Conservation (phyloP, 2,797 vertebrate genomes). For the Melopsittacus undulatus region DNA sequence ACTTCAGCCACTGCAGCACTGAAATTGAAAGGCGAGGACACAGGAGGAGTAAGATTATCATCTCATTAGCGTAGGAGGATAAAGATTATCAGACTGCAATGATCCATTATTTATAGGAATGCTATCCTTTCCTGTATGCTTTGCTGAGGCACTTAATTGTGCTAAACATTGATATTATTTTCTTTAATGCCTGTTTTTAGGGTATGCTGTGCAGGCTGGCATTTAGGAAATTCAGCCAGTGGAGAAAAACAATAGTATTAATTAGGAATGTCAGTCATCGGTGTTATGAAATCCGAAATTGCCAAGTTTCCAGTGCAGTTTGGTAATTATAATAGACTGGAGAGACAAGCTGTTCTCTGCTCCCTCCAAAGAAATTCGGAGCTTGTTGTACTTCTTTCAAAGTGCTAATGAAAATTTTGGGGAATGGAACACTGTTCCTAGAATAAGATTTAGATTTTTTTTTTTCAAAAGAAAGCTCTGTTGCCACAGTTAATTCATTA, state of each 20-base stretch:
- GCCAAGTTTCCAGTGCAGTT: slow-evolving; percentile 70
- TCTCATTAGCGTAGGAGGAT: slow-evolving; percentile 65
- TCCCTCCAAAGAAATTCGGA: slow-evolving; percentile 51
- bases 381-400: slow-evolving; percentile 59
- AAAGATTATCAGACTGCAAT: slow-evolving; percentile 44
- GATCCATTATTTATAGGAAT: slow-evolving; percentile 71
- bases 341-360: slow-evolving; percentile 74
- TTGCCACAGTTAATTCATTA: slow-evolving; percentile 9
- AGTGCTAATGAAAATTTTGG: slow-evolving; percentile 50
- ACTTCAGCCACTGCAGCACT: background rate
- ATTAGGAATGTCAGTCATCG: slow-evolving; percentile 77
- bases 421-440: background rate
- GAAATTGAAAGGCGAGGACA: slow-evolving; percentile 62
- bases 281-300: slow-evolving; percentile 75
- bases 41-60: slow-evolving; percentile 64
- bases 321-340: slow-evolving; percentile 70
- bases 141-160: slow-evolving; percentile 63
- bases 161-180: slow-evolving; percentile 61
- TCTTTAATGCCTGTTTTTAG: slow-evolving; percentile 74
- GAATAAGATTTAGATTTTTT: background rate
- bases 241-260: slow-evolving; percentile 75
- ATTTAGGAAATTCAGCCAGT: slow-evolving; percentile 72
- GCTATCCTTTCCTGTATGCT: slow-evolving; percentile 5
- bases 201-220: slow-evolving; percentile 54
- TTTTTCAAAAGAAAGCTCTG: background rate